Percentiles rank a stretch among this genome's conserved stretches.
Conservation (phyloP, 2,888 invertebrate genomes). For the Anodontia alba region DNA sequence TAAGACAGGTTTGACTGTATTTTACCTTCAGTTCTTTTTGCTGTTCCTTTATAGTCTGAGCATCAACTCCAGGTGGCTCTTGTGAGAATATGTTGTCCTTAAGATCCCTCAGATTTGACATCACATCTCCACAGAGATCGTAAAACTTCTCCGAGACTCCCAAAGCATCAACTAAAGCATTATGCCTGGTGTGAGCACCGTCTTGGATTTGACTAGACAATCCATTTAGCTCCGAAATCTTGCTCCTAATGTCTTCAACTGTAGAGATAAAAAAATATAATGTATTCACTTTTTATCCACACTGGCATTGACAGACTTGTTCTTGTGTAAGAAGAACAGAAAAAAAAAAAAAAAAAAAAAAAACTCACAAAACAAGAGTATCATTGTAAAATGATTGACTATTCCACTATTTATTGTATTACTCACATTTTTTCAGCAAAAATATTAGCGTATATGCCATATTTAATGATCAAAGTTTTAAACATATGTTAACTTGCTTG, state of each 20-base stretch:
- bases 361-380: too few relatives aligned
- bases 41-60: constrained; percentile 82
- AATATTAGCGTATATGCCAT: too few relatives aligned
- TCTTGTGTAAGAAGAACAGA: too few relatives aligned
- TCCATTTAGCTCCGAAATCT: constrained; percentile 78
- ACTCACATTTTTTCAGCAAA: too few relatives aligned
- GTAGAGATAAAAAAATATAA: constrained; percentile 14
- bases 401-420: too few relatives aligned
- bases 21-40: constrained; percentile 82
- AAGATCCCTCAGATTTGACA: constrained; percentile 80
- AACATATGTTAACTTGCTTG: too few relatives aligned
- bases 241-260: constrained; percentile 81
- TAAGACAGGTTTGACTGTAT: too few relatives aligned
- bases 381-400: too few relatives aligned
- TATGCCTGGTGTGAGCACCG: constrained; percentile 71
- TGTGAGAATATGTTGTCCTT: constrained; percentile 83
- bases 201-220: constrained; percentile 72
- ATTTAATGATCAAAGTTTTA: too few relatives aligned
- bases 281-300: neutral
- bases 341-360: too few relatives aligned
- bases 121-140: constrained; percentile 78
- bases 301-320: too few relatives aligned
- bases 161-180: constrained; percentile 76
- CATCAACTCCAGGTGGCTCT: constrained; percentile 83
- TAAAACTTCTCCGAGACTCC: constrained; percentile 79